phyloP scores from a whole-genome alignment of 2,113 vertebrate genomes.

The Atrichornis clamosus region DNA sequence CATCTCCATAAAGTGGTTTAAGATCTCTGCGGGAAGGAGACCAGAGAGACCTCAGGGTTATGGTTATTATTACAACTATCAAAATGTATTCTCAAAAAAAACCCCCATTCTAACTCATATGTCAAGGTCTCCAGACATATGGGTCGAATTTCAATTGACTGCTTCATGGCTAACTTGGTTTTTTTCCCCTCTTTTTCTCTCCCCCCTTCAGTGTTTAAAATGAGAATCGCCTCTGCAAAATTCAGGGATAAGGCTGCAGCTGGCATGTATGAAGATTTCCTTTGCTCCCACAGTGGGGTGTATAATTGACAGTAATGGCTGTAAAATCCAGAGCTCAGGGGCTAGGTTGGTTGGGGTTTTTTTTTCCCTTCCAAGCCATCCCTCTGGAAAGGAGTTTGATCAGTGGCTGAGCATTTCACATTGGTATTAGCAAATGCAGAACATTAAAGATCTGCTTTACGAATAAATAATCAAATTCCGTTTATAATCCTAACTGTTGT shows the following conservation, averaged over 20 bases:
- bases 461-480: neutral
- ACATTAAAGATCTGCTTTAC: neutral
- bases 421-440: neutral
- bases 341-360: neutral
- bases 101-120: accelerated
- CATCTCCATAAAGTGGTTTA: neutral
- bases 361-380: neutral
- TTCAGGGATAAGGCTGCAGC: neutral
- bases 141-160: neutral
- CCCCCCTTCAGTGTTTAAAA: neutral
- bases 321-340: slow-evolving; percentile 5
- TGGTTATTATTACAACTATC: neutral
- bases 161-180: too few relatives aligned
- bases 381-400: slow-evolving; percentile 17
- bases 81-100: neutral
- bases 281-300: neutral
- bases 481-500: neutral
- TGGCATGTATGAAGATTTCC: neutral
- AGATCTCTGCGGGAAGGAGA: neutral
- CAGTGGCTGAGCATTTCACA: neutral
- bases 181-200: neutral
- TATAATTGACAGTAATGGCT: slow-evolving; percentile 46
- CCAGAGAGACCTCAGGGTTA: neutral
- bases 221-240: neutral
- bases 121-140: neutral